phyloP scores from a whole-genome alignment of 2,888 invertebrate species.

The Sesia apiformis region DNA sequence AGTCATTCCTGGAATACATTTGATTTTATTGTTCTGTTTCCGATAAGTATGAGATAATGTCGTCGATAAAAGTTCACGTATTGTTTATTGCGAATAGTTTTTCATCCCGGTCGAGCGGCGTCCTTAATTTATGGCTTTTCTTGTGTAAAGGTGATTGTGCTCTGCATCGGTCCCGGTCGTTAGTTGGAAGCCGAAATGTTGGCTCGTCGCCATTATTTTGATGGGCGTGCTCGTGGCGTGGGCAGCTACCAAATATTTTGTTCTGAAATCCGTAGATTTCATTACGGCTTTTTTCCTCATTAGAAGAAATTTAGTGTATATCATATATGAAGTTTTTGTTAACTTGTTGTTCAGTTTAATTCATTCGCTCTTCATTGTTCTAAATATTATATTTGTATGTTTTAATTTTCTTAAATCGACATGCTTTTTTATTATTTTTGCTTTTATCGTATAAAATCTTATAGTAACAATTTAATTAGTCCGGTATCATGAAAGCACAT shows the following conservation, averaged over 20 bases:
- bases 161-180: slow-evolving; percentile 38
- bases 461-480: too few species aligned
- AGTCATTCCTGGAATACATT: too few species aligned
- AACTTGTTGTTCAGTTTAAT: not conserved
- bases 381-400: too few species aligned
- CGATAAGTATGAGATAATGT: not conserved
- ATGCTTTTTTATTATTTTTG: too few species aligned
- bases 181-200: slow-evolving; percentile 39
- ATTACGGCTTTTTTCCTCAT: slow-evolving; percentile 9
- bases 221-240: slow-evolving; percentile 49
- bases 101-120: slow-evolving; percentile 21
- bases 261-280: slow-evolving; percentile 18
- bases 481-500: too few species aligned
- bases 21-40: not conserved
- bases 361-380: too few species aligned
- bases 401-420: too few species aligned
- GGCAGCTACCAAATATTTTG: slow-evolving; percentile 51
- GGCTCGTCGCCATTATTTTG: slow-evolving; percentile 69
- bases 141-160: slow-evolving; percentile 61
- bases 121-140: slow-evolving; percentile 42
- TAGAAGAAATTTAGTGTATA: slow-evolving; percentile 4
- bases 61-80: slow-evolving; percentile 8
- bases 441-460: too few species aligned
- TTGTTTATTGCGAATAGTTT: slow-evolving; percentile 25
- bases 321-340: not conserved